Evolutionary conservation across 2,888 invertebrate genomes (phyloP), one percentile per base, ranked within the genome.

Genomic region (Drosophila falleni): DNA sequence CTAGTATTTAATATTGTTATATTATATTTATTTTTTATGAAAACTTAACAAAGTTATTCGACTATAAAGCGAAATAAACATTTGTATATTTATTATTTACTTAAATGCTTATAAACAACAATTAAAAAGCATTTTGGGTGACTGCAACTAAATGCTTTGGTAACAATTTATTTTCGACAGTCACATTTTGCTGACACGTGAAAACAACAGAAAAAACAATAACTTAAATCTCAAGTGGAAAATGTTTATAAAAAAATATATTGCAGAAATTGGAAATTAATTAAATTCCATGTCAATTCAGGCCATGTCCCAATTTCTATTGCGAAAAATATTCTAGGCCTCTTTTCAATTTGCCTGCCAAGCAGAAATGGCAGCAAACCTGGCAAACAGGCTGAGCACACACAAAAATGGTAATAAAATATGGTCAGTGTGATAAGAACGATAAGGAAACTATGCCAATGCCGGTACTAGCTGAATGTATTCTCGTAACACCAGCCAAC

Each of bases 401-500:
- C 19, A 56, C 31, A 56, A 56, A 70, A 69, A 50, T 46, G 50
- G 59, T 54, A 70, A 71, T 82, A 84, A 83, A 85, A 82, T 85
- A 87, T 80, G 80, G 80, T 55, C 68, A 63, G 31, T 54, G 9
- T 66, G 86, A 88, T 80, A 88, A 80, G 69, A 50, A n/a, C 53
- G 86, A 88, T 88, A 83, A 73, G 70, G 26, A 74, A 74, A 86
- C 74, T 79, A 71, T 75, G 76, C 62, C 67, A 62, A 16, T 49
- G 60, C 47, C 46, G 35, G 46, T 33, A 19, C 50, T 23, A 41
- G 54, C 49, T 42, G 41, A 69, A 51, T 63, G 51, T 53, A 46
- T 49, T 47, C 55, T 60, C n/a, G 41, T 42, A 54, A 9, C 16
- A 64, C 29, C 56, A 53, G 31, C 47, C 41, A 35, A 16, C 62